Evolutionary conservation across 1,140 invertebrate genomes (phyloP).

Genomic region (Drosophila repletoides): DNA sequence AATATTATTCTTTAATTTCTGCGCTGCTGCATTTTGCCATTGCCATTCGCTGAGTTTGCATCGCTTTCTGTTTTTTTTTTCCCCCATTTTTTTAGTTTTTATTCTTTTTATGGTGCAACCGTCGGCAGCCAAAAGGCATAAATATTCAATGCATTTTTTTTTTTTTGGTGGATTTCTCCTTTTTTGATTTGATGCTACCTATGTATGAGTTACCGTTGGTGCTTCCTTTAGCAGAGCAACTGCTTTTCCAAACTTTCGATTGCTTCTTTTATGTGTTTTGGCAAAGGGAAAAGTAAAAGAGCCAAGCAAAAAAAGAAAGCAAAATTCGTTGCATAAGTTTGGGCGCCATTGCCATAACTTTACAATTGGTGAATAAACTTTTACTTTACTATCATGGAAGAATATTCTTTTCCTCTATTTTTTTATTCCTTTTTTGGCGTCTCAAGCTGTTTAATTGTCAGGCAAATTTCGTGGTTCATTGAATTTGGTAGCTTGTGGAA

Average conservation of each 20-base stretch:
- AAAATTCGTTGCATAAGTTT: slow-evolving; percentile 60
- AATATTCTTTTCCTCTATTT: slow-evolving; percentile 33
- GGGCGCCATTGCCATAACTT: slow-evolving; percentile 65
- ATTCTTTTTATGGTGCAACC: slow-evolving; percentile 26
- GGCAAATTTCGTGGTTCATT: slow-evolving; percentile 70
- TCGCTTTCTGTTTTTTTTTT: neutral
- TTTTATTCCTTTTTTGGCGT: slow-evolving; percentile 10
- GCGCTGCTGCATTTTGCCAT: slow-evolving; percentile 61
- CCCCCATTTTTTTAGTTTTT: slow-evolving; percentile 10
- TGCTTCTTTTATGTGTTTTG: slow-evolving; percentile 48
- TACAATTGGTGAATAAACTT: slow-evolving; percentile 65
- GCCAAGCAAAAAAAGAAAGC: neutral
- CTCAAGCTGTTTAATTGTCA: slow-evolving; percentile 77
- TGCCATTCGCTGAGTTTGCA: slow-evolving; percentile 7
- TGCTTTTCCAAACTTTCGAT: slow-evolving; percentile 58
- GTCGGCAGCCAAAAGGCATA: slow-evolving; percentile 66
- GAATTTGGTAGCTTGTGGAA: slow-evolving; percentile 43
- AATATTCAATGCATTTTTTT: slow-evolving; percentile 67
- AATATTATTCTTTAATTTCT: slow-evolving; percentile 78
- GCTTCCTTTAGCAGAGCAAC: slow-evolving; percentile 16
- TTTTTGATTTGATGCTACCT: slow-evolving; percentile 22
- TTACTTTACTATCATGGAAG: slow-evolving; percentile 66
- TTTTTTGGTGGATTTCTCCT: slow-evolving; percentile 27
- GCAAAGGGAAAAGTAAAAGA: slow-evolving; percentile 6
- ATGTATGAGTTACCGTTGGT: slow-evolving; percentile 12